These are phyloP conservation scores for Pollenia griseotomentosa DNA, from an alignment of 2,888 invertebrate species.

Conservation along the genomic window DNA sequence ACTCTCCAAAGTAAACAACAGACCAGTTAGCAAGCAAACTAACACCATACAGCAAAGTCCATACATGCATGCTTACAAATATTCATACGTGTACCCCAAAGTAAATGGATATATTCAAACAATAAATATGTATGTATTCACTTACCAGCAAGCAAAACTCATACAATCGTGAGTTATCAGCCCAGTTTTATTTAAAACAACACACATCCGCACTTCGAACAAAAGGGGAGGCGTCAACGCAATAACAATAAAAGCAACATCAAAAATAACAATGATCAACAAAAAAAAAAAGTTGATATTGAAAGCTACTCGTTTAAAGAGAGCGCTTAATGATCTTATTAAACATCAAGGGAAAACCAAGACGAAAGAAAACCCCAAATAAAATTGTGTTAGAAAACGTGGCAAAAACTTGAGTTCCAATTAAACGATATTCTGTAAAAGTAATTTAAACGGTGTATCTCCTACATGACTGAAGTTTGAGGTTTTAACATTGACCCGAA, in stretches of 20 bases:
- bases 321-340: constrained; percentile 20
- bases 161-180: constrained; percentile 59
- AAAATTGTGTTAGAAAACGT: not conserved
- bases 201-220: constrained; percentile 68
- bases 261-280: constrained; percentile 66
- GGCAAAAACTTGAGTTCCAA: not conserved
- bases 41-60: constrained; percentile 31
- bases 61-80: not conserved
- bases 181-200: constrained; percentile 34
- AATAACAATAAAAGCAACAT: constrained; percentile 73
- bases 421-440: not conserved
- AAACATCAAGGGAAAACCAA: not conserved
- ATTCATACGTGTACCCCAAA: not conserved
- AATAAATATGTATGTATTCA: not conserved
- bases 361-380: not conserved
- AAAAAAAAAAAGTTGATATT: constrained; percentile 28
- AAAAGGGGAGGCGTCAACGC: constrained; percentile 81
- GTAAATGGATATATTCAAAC: no score
- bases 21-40: constrained; percentile 66
- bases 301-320: constrained; percentile 25
- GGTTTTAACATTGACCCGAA: no score
- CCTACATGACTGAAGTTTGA: no score
- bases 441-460: no score
- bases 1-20: constrained; percentile 57
- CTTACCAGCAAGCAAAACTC: constrained; percentile 18